phyloP scores from a whole-genome alignment of 2,113 vertebrate genomes.

The Phylloscopus trochilus region DNA sequence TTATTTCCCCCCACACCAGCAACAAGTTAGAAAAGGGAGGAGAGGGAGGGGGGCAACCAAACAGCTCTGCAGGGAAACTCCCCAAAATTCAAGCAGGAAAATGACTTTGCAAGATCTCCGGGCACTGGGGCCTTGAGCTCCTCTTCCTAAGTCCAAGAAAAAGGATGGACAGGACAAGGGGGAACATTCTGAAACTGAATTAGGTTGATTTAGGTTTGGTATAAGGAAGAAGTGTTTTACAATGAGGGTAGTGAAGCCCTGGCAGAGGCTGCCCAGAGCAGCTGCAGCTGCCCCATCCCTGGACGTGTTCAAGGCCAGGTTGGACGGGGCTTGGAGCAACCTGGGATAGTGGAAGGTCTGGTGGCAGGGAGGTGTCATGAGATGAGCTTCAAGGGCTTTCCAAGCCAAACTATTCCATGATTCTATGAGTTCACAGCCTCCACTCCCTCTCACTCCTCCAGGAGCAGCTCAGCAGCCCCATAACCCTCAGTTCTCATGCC shows the following conservation, averaged over 20 bases:
- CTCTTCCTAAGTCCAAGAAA: background rate
- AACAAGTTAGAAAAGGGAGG: accelerated
- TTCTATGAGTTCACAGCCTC: background rate
- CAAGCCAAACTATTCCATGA: background rate
- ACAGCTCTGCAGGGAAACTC: background rate
- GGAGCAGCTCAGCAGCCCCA: background rate
- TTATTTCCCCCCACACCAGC: background rate
- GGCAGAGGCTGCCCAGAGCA: background rate
- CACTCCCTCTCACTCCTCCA: background rate
- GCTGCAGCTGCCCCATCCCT: background rate
- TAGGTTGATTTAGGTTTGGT: background rate
- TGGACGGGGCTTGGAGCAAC: background rate
- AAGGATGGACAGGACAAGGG: background rate
- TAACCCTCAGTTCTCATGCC: accelerated
- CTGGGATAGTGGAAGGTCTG: background rate
- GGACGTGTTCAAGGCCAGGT: background rate
- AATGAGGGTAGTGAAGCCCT: background rate
- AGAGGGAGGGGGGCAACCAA: background rate
- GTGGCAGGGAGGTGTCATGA: background rate
- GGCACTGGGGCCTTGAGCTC: background rate
- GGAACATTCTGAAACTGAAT: background rate
- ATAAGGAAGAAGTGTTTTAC: background rate
- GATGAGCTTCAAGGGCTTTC: background rate
- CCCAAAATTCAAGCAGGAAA: background rate
- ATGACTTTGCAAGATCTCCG: background rate